Evolutionary conservation across 1,140 invertebrate species (phyloP), one percentile per base, ranked within the genome.

Genomic region (Odontomachus brunneus): DNA sequence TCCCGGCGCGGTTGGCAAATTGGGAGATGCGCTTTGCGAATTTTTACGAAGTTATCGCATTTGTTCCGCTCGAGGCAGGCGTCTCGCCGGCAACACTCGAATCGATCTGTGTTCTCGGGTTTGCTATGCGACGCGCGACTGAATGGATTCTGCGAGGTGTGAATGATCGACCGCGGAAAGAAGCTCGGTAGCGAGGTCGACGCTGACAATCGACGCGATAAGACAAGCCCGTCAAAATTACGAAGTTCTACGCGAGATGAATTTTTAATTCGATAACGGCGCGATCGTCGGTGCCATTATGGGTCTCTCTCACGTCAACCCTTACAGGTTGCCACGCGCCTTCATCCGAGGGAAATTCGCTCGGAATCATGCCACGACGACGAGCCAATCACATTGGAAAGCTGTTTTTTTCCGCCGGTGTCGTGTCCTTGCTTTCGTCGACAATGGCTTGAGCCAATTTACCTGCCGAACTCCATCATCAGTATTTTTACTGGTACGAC

Each of bases 341-440:
- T 19, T n/a, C 33, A 12, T 15, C 17, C 51, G 53, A 44, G 75
- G 29, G 26, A 78, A 69, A 69, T 78, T 57, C 72, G 29, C 0
- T 14, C 71, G 72, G 80, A 75, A 84, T 86, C 62, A 38, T 29
- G 65, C 73, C 33, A 62, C 59, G 14, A 22, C 22, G 60, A 53
- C 71, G 83, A 89, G 89, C 89, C 87, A 89, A 91, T 90, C 89
- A 89, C 83, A 81, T 78, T 78, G 85, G 84, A 86, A 90, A 89
- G 85, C 81, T 85, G 65, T 83, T 86, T 84, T 75, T 75, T 49
- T 51, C 48, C 65, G 33, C 44, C 60, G 62, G n/a, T 24, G 17
- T n/a, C 19, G 24, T 72, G 17, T 71, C 59, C 83, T 80, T 85
- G 80, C 85, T 82, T 19, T 22, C 72, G 51, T 55, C 80, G 84